A percentile compares a stretch with the other conserved stretches of the same genome.
These are phyloP conservation scores for Pseudorectes ferrugineus DNA, from an alignment of 2,113 vertebrate genomes.

Conservation along the genomic window DNA sequence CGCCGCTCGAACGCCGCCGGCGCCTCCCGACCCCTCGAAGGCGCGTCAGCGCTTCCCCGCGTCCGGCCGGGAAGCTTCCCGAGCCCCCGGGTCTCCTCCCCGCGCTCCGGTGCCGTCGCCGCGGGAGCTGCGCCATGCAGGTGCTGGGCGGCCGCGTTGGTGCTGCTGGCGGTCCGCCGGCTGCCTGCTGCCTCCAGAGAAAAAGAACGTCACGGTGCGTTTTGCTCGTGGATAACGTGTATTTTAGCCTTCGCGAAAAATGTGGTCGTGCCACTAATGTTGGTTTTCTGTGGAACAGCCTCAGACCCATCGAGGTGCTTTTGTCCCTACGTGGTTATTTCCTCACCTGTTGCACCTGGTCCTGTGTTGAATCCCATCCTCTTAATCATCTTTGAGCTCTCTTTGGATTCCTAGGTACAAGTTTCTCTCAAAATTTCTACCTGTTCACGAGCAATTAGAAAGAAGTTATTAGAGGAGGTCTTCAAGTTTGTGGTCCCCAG, in stretches of 20 bases:
- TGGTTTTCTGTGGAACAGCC: not conserved
- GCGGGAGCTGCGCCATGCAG: not conserved
- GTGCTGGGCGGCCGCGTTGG: too few species aligned
- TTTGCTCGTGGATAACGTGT: not conserved
- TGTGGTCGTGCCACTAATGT: fast-evolving
- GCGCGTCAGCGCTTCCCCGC: too few species aligned
- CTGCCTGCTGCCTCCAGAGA: too few species aligned
- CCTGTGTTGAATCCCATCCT: not conserved
- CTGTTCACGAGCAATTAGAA: fast-evolving
- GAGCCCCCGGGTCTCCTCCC: too few species aligned
- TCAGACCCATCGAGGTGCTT: fast-evolving
- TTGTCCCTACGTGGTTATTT: not conserved
- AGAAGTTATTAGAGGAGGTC: not conserved
- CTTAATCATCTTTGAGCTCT: not conserved
- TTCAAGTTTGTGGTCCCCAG: not conserved
- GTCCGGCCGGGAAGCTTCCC: too few species aligned
- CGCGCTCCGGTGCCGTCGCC: not conserved
- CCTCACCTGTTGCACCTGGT: too few species aligned
- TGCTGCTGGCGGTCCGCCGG: too few species aligned
- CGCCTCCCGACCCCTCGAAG: not conserved
- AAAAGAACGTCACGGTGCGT: not conserved
- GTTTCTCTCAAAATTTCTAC: not conserved
- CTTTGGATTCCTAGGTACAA: not conserved
- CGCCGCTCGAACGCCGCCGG: too few species aligned
- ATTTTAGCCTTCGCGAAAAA: not conserved